These are phyloP conservation scores for Alouatta palliata DNA, from an alignment of 2,113 vertebrate species.

Conservation along the genomic window DNA sequence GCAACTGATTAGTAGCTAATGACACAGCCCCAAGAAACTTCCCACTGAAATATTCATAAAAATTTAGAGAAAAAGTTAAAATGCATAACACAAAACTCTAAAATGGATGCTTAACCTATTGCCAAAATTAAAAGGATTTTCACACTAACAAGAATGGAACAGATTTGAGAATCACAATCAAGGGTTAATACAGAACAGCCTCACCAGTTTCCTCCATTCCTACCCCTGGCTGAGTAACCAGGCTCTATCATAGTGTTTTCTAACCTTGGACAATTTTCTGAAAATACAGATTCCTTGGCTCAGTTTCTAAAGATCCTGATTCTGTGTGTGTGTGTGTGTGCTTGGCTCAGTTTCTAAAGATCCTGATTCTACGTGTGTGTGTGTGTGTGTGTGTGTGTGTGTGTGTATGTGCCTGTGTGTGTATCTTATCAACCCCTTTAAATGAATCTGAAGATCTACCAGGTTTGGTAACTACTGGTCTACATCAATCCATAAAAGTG, in stretches of 20 bases:
- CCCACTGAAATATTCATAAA: background rate
- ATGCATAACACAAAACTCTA: background rate
- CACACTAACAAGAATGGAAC: background rate
- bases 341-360: slow-evolving; percentile 40
- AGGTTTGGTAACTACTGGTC: background rate
- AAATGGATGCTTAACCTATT: background rate
- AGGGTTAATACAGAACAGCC: background rate
- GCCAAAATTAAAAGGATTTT: background rate
- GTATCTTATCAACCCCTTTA: background rate
- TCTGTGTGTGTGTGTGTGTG: background rate
- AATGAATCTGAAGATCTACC: background rate
- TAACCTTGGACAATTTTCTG: background rate
- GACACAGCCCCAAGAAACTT: background rate
- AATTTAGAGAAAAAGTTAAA: background rate
- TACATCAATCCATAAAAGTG: background rate
- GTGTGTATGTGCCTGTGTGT: no score
- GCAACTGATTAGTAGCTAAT: slow-evolving; percentile 38
- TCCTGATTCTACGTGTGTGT: background rate
- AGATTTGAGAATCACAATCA: background rate
- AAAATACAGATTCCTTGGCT: slow-evolving; percentile 4
- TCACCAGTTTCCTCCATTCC: background rate
- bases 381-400: no score
- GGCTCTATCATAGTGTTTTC: background rate
- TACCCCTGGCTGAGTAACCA: background rate
- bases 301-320: slow-evolving; percentile 10